Evolutionary conservation across 2,113 vertebrate species (phyloP).

Genomic region (Peromyscus californicus): DNA sequence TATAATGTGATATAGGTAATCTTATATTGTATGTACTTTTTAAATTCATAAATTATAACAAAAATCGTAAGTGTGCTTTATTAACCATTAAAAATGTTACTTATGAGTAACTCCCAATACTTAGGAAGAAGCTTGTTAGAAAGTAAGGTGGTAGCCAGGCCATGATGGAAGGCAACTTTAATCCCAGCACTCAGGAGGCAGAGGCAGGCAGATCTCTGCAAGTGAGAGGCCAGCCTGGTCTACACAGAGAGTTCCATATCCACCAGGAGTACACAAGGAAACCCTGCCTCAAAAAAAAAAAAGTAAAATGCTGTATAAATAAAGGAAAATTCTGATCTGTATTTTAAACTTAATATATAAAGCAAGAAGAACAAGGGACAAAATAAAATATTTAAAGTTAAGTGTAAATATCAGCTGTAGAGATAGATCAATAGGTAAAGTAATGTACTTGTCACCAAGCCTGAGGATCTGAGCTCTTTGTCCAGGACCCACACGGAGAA

Average conservation of each 20-base stretch:
- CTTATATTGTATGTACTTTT: background rate
- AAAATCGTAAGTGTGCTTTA: background rate
- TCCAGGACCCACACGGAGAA: background rate
- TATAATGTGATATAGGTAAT: background rate
- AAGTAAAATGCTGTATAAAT: background rate
- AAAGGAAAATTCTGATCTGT: background rate
- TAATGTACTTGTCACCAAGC: background rate
- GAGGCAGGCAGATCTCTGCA: too few species aligned
- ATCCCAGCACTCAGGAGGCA: too few species aligned
- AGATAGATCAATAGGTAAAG: background rate
- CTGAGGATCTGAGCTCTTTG: background rate
- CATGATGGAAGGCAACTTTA: too few species aligned
- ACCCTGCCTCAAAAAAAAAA: too few species aligned
- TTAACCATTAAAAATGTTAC: background rate
- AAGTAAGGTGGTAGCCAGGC: background rate
- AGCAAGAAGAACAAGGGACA: background rate
- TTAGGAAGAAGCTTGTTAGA: background rate
- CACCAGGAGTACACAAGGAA: too few species aligned
- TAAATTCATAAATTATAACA: background rate
- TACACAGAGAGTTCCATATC: too few species aligned
- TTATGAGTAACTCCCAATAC: background rate
- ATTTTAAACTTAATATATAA: background rate
- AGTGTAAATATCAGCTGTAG: background rate
- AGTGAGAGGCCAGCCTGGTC: too few species aligned
- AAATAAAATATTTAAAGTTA: background rate